phyloP scores from a whole-genome alignment of 2,797 vertebrate genomes.

The Sarcoramphus papa region DNA sequence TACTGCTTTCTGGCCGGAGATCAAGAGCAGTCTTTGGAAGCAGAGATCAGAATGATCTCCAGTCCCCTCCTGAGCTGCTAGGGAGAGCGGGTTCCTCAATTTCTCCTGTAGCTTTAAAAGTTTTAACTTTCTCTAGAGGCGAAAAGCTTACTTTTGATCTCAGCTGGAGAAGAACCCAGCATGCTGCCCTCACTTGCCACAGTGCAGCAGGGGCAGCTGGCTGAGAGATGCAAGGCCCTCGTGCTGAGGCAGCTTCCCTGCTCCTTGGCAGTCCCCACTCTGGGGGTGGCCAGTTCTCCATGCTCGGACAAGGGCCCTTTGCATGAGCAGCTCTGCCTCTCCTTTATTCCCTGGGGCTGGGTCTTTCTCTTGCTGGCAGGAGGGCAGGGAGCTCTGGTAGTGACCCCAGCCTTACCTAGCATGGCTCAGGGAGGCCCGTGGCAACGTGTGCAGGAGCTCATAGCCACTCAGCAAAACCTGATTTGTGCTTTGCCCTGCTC shows the following conservation, averaged over 20 bases:
- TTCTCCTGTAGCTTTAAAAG: background rate
- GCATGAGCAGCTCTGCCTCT: background rate
- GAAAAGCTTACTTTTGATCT: background rate
- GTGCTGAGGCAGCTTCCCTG: background rate
- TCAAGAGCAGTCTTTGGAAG: background rate
- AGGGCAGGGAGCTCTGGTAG: background rate
- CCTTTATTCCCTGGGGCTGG: background rate
- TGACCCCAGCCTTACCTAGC: background rate
- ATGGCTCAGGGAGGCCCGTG: background rate
- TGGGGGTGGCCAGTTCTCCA: background rate
- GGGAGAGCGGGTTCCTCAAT: background rate
- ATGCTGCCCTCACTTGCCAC: background rate
- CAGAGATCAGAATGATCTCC: background rate
- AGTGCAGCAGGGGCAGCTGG: background rate
- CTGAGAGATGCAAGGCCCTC: background rate
- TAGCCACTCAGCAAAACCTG: background rate
- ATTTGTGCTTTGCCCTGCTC: background rate
- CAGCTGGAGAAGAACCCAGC: background rate
- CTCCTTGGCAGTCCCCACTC: background rate
- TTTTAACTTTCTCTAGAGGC: background rate
- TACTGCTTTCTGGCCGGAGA: slow-evolving; percentile 5
- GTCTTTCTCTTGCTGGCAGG: background rate
- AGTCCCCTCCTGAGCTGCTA: background rate
- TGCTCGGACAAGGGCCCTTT: background rate
- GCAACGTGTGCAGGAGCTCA: accelerated